Conservation (phyloP, 2,113 vertebrate genomes). For the Melanocharis versteri region DNA sequence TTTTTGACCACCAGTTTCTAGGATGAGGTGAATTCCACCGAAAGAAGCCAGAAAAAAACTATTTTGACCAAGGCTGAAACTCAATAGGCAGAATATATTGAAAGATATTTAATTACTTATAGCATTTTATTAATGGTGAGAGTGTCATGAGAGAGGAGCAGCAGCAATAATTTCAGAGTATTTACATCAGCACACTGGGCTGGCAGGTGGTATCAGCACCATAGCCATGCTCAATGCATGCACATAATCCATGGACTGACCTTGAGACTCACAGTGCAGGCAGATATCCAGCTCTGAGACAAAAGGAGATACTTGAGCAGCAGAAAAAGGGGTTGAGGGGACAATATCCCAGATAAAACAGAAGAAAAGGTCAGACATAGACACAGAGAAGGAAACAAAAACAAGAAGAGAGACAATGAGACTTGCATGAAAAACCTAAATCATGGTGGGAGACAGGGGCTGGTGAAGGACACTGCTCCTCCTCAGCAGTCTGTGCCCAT, state of each 20-base stretch:
- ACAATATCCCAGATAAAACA: conserved; percentile 46
- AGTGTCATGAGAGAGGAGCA: neutral
- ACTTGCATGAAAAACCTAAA: conserved; percentile 15
- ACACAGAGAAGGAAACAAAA: conserved; percentile 55
- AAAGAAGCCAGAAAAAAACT: neutral
- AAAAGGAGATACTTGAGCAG: conserved; percentile 84
- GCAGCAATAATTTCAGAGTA: neutral
- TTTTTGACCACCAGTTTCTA: neutral
- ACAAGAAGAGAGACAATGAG: conserved; percentile 38
- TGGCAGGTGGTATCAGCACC: neutral
- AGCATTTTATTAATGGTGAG: neutral
- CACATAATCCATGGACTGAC: conserved; percentile 77
- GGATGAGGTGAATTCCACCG: neutral
- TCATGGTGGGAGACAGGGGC: neutral
- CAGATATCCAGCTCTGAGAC: conserved; percentile 87
- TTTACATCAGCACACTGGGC: neutral
- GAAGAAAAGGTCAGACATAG: conserved; percentile 32
- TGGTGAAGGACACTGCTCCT: neutral
- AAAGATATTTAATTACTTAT: neutral
- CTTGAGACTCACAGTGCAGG: conserved; percentile 87
- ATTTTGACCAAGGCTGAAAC: neutral
- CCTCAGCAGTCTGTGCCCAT: neutral
- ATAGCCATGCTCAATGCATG: neutral
- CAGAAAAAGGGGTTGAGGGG: conserved; percentile 51
- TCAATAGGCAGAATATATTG: neutral